Percentiles rank a stretch among this genome's conserved stretches.
These are phyloP conservation scores for Drosophila funebris DNA, from an alignment of 1,140 invertebrate genomes.

Conservation along the genomic window DNA sequence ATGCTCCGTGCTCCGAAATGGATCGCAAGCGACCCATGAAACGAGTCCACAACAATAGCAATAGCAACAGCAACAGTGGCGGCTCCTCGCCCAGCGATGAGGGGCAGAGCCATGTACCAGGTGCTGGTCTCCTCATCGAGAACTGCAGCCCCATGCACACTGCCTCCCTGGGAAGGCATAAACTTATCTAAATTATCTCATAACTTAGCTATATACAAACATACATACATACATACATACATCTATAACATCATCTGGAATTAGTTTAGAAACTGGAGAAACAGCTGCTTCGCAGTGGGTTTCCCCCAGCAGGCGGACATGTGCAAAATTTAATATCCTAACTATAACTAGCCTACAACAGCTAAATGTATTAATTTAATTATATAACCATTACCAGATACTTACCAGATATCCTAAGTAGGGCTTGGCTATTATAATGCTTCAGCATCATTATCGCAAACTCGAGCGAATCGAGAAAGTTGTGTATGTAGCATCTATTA, in stretches of 20 bases:
- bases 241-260: constrained; percentile 20
- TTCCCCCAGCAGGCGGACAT: constrained; percentile 65
- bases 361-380: constrained; percentile 17
- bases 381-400: constrained; percentile 29
- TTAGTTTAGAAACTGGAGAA: constrained; percentile 34
- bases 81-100: constrained; percentile 48
- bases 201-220: no score
- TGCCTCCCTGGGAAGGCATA: constrained; percentile 75
- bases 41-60: constrained; percentile 71
- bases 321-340: constrained; percentile 67
- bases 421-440: constrained; percentile 54
- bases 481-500: constrained; percentile 49
- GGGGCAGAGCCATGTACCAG: constrained; percentile 33
- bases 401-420: constrained; percentile 55
- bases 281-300: constrained; percentile 6
- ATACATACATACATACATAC: no score
- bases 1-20: constrained; percentile 45
- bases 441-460: no score
- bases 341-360: background rate
- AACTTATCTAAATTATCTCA: constrained; percentile 57
- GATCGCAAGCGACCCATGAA: constrained; percentile 81
- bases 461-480: no score
- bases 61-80: constrained; percentile 43
- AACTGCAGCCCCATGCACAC: constrained; percentile 72
- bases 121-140: constrained; percentile 54